Percentiles rank a stretch among this genome's conserved stretches.
Evolutionary conservation across 2,797 vertebrate species (phyloP).

Genomic region (Cryptoprocta ferox): DNA sequence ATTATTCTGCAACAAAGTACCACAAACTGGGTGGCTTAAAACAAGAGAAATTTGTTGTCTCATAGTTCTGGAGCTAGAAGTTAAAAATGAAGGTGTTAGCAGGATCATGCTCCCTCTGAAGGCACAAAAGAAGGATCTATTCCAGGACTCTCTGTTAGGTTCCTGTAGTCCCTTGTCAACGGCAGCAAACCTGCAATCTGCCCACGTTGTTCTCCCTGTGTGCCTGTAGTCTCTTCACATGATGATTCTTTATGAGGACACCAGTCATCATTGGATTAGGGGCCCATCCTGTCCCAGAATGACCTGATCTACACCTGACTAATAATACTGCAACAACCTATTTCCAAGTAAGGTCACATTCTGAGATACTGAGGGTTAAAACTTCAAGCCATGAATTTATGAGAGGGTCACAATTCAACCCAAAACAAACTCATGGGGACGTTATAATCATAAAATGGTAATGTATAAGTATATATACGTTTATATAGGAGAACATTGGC

Average conservation of each 20-base stretch:
- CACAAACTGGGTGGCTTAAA: background rate
- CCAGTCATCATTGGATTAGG: background rate
- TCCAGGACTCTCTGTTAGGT: background rate
- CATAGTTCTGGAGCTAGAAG: background rate
- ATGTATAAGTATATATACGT: background rate
- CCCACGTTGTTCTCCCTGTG: background rate
- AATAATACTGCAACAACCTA: background rate
- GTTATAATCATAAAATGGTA: background rate
- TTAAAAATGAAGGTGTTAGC: background rate
- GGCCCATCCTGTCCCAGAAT: background rate
- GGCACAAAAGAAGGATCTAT: background rate
- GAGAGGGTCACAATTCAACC: background rate
- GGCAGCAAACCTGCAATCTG: accelerated
- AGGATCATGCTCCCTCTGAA: background rate
- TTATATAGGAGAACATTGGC: background rate
- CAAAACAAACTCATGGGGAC: background rate
- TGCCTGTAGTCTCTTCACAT: background rate
- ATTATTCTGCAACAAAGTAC: background rate
- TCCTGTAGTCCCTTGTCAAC: background rate
- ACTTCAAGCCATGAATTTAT: background rate
- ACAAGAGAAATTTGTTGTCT: background rate
- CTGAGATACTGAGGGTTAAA: background rate
- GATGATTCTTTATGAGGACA: background rate
- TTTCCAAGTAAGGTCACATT: background rate
- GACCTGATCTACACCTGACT: background rate